Evolutionary conservation across 2,113 vertebrate species (phyloP).

Genomic region (Eulemur macaco): DNA sequence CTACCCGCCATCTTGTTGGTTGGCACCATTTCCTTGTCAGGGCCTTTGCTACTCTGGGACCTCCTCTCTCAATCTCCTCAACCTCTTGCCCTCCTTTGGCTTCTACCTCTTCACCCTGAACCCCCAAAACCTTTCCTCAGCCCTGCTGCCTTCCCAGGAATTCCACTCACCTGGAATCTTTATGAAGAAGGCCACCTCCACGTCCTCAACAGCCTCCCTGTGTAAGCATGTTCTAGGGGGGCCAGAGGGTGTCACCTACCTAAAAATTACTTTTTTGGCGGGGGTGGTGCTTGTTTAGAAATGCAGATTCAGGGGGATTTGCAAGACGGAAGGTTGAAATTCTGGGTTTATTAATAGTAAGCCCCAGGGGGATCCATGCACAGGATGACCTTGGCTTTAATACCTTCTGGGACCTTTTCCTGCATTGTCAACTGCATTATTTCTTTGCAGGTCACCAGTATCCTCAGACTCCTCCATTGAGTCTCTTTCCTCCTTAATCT

Average conservation of each 20-base stretch:
- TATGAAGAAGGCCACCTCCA: background rate
- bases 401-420: background rate
- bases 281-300: background rate
- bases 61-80: background rate
- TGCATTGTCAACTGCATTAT: background rate
- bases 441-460: background rate
- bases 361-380: background rate
- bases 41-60: background rate
- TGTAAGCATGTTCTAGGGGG: background rate
- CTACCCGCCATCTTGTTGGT: accelerated
- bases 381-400: background rate
- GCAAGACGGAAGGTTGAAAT: background rate
- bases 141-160: background rate
- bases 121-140: background rate
- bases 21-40: background rate
- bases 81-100: background rate
- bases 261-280: background rate
- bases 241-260: too few relatives aligned
- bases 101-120: background rate
- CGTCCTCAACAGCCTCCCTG: background rate
- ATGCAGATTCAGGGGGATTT: background rate
- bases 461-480: background rate
- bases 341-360: background rate
- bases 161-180: background rate
- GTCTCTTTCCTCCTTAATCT: background rate